Percentiles rank a stretch among this genome's conserved stretches.
These are phyloP conservation scores for Caenorhabditis sp. DNA, from an alignment of 2,888 invertebrate genomes.

Conservation along the genomic window DNA sequence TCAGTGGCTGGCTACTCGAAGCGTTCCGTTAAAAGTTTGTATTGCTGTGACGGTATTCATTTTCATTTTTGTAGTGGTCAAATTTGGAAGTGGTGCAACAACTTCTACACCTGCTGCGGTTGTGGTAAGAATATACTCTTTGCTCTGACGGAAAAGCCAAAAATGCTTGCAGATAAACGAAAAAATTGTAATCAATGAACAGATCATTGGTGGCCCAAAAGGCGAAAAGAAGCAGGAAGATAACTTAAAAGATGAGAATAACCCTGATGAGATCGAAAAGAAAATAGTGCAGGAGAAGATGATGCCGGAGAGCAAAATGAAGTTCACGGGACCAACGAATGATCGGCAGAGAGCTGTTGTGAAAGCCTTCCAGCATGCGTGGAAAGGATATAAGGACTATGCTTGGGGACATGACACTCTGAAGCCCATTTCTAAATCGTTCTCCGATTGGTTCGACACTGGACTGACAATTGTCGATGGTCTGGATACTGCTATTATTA, in stretches of 20 bases:
- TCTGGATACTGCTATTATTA: slow-evolving; percentile 95
- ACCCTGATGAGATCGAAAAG: slow-evolving; percentile 11
- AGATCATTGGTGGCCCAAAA: slow-evolving; percentile 31
- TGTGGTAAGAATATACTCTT: slow-evolving; percentile 1
- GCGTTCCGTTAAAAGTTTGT: slow-evolving; percentile 13
- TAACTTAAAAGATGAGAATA: neutral
- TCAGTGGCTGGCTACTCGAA: slow-evolving; percentile 48
- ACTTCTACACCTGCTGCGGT: neutral
- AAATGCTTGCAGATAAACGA: slow-evolving; percentile 19
- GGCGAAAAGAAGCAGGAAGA: neutral
- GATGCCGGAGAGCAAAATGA: neutral
- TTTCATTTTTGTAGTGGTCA: slow-evolving; percentile 17
- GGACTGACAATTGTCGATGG: slow-evolving; percentile 97
- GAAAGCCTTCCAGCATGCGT: slow-evolving; percentile 92
- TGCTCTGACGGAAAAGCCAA: neutral
- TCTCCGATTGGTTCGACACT: slow-evolving; percentile 95
- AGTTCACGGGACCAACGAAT: slow-evolving; percentile 88
- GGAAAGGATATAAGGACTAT: slow-evolving; percentile 91
- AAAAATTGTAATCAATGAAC: slow-evolving; percentile 43
- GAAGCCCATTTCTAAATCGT: slow-evolving; percentile 88
- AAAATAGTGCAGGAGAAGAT: slow-evolving; percentile 24
- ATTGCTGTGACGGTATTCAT: neutral
- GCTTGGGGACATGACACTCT: slow-evolving; percentile 99
- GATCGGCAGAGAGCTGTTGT: slow-evolving; percentile 91
- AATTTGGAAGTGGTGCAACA: slow-evolving; percentile 10